Conservation (phyloP, 2,888 invertebrate genomes). For the Teinopalpus imperialis region DNA sequence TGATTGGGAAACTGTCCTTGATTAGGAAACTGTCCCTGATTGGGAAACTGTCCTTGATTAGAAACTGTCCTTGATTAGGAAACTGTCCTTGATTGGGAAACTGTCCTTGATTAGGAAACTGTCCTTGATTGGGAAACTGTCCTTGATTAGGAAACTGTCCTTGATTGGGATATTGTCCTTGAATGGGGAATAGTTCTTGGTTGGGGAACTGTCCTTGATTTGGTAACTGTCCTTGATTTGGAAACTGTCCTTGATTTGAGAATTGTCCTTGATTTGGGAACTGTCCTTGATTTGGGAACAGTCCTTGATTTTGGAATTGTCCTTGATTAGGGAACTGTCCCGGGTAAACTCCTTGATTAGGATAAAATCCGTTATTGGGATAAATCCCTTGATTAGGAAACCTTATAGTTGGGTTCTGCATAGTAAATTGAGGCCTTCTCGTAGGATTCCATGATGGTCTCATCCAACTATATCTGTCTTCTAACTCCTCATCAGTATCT, state of each 20-base stretch:
- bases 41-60: conserved; percentile 12
- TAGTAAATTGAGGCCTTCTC: conserved; percentile 3
- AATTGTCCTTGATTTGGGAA: conserved; percentile 45
- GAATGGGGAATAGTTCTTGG: conserved; percentile 13
- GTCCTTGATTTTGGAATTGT: conserved; percentile 14
- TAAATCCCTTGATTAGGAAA: conserved; percentile 23
- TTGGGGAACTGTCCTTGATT: conserved; percentile 1
- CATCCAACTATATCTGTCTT: conserved; percentile 55
- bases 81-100: background rate
- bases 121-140: background rate
- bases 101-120: background rate
- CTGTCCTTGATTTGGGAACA: conserved; percentile 32
- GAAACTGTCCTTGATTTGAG: conserved; percentile 24
- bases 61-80: conserved; percentile 12
- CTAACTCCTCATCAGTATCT: conserved; percentile 41
- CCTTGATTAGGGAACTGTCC: conserved; percentile 5
- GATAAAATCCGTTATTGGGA: conserved; percentile 12
- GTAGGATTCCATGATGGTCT: conserved; percentile 23
- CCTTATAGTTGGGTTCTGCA: conserved; percentile 3
- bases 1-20: conserved; percentile 28
- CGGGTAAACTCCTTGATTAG: no score
- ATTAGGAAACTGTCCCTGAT: conserved; percentile 47
- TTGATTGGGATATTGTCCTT: conserved; percentile 29
- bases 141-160: conserved; percentile 21
- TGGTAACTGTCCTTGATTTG: conserved; percentile 29